These are phyloP conservation scores for Spilosoma lubricipeda DNA, from an alignment of 2,888 invertebrate species.

Conservation along the genomic window DNA sequence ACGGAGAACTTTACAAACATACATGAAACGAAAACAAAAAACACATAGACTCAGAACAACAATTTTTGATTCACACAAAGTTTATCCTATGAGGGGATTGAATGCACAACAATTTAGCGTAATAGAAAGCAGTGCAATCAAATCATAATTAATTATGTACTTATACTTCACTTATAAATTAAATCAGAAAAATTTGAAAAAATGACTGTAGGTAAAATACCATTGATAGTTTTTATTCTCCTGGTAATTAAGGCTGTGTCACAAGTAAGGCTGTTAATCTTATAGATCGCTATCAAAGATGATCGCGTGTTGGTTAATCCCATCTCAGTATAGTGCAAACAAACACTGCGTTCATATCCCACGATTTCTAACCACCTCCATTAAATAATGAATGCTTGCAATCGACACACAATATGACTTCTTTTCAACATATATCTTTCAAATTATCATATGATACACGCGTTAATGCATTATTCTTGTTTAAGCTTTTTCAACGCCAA, in stretches of 20 bases:
- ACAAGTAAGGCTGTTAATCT: conserved; percentile 79
- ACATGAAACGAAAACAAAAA: no score
- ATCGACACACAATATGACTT: conserved; percentile 62
- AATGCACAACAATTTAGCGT: no score
- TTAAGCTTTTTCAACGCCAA: conserved; percentile 62
- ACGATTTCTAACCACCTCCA: conserved; percentile 37
- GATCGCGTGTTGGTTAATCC: conserved; percentile 74
- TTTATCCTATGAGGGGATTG: no score
- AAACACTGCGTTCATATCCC: conserved; percentile 49
- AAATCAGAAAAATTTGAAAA: neutral
- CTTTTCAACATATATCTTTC: conserved; percentile 51
- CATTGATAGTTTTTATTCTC: conserved; percentile 66
- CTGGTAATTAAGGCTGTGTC: conserved; percentile 81
- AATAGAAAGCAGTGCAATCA: no score
- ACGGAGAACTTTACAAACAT: no score
- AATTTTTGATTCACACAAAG: no score
- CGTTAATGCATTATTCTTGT: conserved; percentile 79
- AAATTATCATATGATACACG: conserved; percentile 44
- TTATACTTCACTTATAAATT: neutral
- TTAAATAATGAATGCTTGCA: conserved; percentile 62
- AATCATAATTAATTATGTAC: neutral
- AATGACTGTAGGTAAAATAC: neutral
- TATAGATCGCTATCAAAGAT: conserved; percentile 78
- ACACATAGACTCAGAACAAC: no score
- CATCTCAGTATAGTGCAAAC: conserved; percentile 54